Evolutionary conservation across 1,140 invertebrate species (phyloP).

Genomic region (Drosophila nasuta): DNA sequence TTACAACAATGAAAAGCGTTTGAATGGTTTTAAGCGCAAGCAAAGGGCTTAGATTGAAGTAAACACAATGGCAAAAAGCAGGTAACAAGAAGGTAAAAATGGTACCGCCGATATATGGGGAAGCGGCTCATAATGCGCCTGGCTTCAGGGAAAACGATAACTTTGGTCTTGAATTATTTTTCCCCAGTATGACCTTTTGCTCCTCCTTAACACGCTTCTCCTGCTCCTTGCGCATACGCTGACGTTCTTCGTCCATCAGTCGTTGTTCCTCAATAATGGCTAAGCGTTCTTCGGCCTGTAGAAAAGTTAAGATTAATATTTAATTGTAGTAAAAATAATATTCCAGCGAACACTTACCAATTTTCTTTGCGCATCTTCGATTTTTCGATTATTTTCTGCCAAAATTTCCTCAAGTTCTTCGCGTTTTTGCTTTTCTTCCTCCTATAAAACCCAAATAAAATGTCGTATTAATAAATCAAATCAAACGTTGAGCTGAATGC

Average conservation of each 20-base stretch:
- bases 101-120: conserved; percentile 6
- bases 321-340: background rate
- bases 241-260: conserved; percentile 97
- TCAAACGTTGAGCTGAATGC: conserved; percentile 46
- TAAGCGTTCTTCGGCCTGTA: conserved; percentile 96
- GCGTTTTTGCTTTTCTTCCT: conserved; percentile 97
- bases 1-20: conserved; percentile 59
- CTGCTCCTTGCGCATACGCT: conserved; percentile 96
- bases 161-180: conserved; percentile 98
- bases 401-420: conserved; percentile 98
- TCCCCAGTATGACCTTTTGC: conserved; percentile 98
- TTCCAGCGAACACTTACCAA: conserved; percentile 88
- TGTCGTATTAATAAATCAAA: conserved; percentile 64
- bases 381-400: conserved; percentile 98
- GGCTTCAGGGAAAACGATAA: conserved; percentile 96
- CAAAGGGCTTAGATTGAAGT: conserved; percentile 50
- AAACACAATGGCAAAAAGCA: conserved; percentile 52
- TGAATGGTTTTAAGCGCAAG: conserved; percentile 50
- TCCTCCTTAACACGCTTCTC: conserved; percentile 96
- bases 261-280: conserved; percentile 98
- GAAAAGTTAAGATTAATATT: conserved; percentile 7
- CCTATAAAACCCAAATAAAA: conserved; percentile 89
- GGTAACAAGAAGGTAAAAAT: conserved; percentile 61
- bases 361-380: conserved; percentile 98
- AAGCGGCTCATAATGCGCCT: conserved; percentile 87